Evolutionary conservation across 2,888 invertebrate genomes (phyloP).

Genomic region (Heliconius sara): DNA sequence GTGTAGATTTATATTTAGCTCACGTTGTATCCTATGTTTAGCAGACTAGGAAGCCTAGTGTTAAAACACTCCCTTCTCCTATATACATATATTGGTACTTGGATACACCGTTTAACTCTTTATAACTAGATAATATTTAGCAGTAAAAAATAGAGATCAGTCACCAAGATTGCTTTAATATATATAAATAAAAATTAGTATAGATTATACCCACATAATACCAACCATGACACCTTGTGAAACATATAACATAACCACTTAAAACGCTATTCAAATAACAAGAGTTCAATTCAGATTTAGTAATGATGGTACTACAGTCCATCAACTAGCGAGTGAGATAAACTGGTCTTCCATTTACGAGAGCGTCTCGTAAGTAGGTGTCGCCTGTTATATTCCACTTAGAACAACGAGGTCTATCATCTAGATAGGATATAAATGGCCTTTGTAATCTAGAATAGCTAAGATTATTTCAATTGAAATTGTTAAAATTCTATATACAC

Average conservation of each 20-base stretch:
- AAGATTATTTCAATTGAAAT: slow-evolving; percentile 4
- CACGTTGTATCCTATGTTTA: too few relatives aligned
- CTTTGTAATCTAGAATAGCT: slow-evolving; percentile 11
- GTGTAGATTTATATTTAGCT: too few relatives aligned
- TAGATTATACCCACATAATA: too few relatives aligned
- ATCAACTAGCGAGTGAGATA: slow-evolving; percentile 30
- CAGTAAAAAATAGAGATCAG: too few relatives aligned
- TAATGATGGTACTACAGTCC: slow-evolving; percentile 14
- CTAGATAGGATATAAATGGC: slow-evolving; percentile 25
- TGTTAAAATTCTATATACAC: not conserved
- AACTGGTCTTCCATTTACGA: slow-evolving; percentile 23
- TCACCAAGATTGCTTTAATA: too few relatives aligned
- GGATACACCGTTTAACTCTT: too few relatives aligned
- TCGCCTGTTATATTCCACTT: slow-evolving; percentile 23
- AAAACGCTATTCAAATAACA: not conserved
- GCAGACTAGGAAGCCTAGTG: too few relatives aligned
- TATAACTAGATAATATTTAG: too few relatives aligned
- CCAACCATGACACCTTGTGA: too few relatives aligned
- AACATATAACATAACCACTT: not conserved
- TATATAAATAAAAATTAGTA: too few relatives aligned
- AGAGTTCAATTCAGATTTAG: not conserved
- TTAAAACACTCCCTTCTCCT: too few relatives aligned
- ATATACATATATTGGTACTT: too few relatives aligned
- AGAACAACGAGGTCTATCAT: slow-evolving; percentile 11
- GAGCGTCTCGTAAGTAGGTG: slow-evolving; percentile 18